These are phyloP conservation scores for Ormia ochracea DNA, from an alignment of 2,888 invertebrate species.

Conservation along the genomic window DNA sequence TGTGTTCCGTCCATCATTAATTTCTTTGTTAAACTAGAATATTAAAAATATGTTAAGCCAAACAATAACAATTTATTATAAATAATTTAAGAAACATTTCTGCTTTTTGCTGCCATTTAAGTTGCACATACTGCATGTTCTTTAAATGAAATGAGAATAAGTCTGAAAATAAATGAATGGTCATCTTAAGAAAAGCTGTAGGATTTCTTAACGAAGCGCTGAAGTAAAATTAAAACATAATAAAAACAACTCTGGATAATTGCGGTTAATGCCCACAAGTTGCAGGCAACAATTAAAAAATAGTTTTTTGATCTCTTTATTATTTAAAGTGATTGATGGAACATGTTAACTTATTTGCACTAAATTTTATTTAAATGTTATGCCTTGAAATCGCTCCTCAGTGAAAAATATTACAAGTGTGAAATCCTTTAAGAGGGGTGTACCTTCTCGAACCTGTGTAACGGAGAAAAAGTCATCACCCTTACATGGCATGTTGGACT, in stretches of 20 bases:
- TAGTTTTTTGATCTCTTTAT: conserved; percentile 18
- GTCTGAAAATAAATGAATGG: conserved; percentile 26
- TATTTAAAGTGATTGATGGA: conserved; percentile 3
- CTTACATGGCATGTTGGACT: too few species aligned
- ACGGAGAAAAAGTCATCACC: too few species aligned
- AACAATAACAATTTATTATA: conserved; percentile 46
- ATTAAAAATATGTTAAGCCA: conserved; percentile 31
- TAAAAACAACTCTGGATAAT: conserved; percentile 13
- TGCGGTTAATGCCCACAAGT: not conserved
- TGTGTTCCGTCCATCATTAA: conserved; percentile 21
- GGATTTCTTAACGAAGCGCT: conserved; percentile 41
- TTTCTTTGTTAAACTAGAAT: conserved; percentile 46
- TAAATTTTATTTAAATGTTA: too few species aligned
- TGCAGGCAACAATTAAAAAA: conserved; percentile 7
- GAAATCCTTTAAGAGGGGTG: too few species aligned
- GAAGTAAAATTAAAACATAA: conserved; percentile 19
- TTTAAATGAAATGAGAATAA: conserved; percentile 7
- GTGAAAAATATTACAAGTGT: too few species aligned
- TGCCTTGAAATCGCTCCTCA: too few species aligned
- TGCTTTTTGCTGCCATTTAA: not conserved
- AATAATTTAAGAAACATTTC: not conserved
- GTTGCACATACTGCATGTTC: conserved; percentile 30
- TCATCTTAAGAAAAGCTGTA: conserved; percentile 47
- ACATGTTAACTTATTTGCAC: too few species aligned
- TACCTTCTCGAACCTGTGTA: too few species aligned